phyloP scores from a whole-genome alignment of 2,113 vertebrate genomes.

The Pleuronectes platessa region DNA sequence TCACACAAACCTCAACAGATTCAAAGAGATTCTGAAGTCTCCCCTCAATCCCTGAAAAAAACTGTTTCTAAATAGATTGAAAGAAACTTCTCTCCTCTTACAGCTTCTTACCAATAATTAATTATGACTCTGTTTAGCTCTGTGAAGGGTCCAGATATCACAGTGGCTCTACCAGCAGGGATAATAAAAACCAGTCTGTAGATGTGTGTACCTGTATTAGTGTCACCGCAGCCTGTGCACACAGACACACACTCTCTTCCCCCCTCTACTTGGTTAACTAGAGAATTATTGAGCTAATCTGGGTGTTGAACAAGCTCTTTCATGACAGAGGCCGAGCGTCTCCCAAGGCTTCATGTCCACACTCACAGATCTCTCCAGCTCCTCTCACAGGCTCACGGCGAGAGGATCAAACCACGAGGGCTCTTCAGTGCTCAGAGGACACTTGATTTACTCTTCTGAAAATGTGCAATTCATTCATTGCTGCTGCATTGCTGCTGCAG shows the following conservation, averaged over 20 bases:
- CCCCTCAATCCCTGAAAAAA: too few relatives aligned
- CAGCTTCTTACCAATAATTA: too few relatives aligned
- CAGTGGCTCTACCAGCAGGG: background rate
- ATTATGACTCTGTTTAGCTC: too few relatives aligned
- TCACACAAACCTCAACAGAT: too few relatives aligned
- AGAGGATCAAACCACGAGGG: background rate
- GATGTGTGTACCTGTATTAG: background rate
- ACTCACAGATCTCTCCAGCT: conserved; percentile 40
- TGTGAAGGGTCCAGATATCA: too few relatives aligned
- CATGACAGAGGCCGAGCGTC: conserved; percentile 45
- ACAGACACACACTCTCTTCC: background rate
- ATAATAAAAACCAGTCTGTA: conserved; percentile 21
- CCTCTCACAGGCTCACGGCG: background rate
- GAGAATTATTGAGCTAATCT: conserved; percentile 64
- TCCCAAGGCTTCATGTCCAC: conserved; percentile 38
- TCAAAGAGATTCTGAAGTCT: too few relatives aligned
- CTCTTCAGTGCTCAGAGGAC: background rate
- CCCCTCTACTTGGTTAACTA: conserved; percentile 22
- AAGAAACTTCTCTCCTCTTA: too few relatives aligned
- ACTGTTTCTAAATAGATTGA: too few relatives aligned
- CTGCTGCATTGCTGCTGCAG: background rate
- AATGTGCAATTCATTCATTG: background rate
- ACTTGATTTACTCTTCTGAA: background rate
- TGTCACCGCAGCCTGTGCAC: background rate
- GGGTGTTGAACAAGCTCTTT: conserved; percentile 49